Conservation (phyloP, 2,888 invertebrate genomes). For the Hoplodrina ambigua region DNA sequence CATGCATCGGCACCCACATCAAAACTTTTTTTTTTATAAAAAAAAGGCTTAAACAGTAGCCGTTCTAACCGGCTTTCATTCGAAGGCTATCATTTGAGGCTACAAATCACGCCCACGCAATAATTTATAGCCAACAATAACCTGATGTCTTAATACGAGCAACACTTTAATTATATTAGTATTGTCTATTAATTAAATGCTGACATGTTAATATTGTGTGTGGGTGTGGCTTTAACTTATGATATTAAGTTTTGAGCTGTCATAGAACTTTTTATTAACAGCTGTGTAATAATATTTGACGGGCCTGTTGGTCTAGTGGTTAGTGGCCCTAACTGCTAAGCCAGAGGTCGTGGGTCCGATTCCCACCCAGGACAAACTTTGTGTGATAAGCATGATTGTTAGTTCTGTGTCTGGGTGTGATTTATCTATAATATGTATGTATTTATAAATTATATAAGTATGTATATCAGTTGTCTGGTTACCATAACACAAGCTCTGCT, state of each 20-base stretch:
- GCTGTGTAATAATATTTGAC: neutral
- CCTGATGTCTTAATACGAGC: slow-evolving; percentile 60
- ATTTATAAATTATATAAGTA: no score
- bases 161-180: slow-evolving; percentile 71
- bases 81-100: slow-evolving; percentile 59
- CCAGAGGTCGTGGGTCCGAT: no score
- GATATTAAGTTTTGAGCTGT: slow-evolving; percentile 29
- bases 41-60: slow-evolving; percentile 60
- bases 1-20: slow-evolving; percentile 38
- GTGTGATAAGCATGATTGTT: no score
- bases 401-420: no score
- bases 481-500: no score
- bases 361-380: no score
- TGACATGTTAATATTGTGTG: slow-evolving; percentile 71
- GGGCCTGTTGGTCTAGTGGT: no score
- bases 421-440: no score
- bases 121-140: slow-evolving; percentile 58
- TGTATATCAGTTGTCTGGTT: no score
- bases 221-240: slow-evolving; percentile 54
- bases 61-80: slow-evolving; percentile 28
- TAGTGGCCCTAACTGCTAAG: no score
- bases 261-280: slow-evolving; percentile 11
- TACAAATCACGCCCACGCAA: slow-evolving; percentile 65
- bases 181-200: slow-evolving; percentile 74
- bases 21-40: slow-evolving; percentile 10